These are phyloP conservation scores for Fragum whitleyi DNA, from an alignment of 2,888 invertebrate genomes.

Conservation along the genomic window DNA sequence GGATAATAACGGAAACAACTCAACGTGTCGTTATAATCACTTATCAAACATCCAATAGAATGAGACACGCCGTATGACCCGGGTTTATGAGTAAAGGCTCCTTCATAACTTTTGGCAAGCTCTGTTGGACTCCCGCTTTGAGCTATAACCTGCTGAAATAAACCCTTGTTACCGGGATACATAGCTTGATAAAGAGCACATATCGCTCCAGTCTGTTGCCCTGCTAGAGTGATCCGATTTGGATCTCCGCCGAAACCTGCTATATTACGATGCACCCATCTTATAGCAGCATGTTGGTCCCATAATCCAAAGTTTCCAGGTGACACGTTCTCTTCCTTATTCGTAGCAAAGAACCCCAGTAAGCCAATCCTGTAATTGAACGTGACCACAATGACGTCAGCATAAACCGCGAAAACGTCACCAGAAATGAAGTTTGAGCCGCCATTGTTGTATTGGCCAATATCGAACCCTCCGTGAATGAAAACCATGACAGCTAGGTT, in stretches of 20 bases:
- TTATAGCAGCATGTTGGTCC: slow-evolving; percentile 16
- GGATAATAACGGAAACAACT: slow-evolving; percentile 7
- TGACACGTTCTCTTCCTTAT: background rate
- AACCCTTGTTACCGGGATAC: slow-evolving; percentile 17
- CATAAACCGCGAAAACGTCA: slow-evolving; percentile 3
- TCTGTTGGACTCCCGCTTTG: slow-evolving; percentile 15
- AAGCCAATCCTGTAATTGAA: slow-evolving; percentile 11
- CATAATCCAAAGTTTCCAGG: slow-evolving; percentile 18
- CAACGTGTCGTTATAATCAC: background rate
- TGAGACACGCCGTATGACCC: background rate
- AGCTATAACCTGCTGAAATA: slow-evolving; percentile 12
- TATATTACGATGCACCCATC: background rate
- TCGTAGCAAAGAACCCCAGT: slow-evolving; percentile 4
- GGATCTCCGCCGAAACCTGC: slow-evolving; percentile 3
- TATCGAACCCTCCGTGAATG: slow-evolving; percentile 16
- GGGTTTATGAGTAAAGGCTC: background rate
- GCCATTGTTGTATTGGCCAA: background rate
- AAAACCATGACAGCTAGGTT: slow-evolving; percentile 9
- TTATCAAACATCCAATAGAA: slow-evolving; percentile 16
- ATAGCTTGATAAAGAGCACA: slow-evolving; percentile 21
- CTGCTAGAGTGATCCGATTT: slow-evolving; percentile 10
- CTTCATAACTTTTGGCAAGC: background rate
- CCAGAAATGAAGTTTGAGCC: slow-evolving; percentile 16
- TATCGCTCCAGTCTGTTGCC: slow-evolving; percentile 20
- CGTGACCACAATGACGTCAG: slow-evolving; percentile 5